Evolutionary conservation across 2,113 vertebrate genomes (phyloP).

Genomic region (Elachura formosa): DNA sequence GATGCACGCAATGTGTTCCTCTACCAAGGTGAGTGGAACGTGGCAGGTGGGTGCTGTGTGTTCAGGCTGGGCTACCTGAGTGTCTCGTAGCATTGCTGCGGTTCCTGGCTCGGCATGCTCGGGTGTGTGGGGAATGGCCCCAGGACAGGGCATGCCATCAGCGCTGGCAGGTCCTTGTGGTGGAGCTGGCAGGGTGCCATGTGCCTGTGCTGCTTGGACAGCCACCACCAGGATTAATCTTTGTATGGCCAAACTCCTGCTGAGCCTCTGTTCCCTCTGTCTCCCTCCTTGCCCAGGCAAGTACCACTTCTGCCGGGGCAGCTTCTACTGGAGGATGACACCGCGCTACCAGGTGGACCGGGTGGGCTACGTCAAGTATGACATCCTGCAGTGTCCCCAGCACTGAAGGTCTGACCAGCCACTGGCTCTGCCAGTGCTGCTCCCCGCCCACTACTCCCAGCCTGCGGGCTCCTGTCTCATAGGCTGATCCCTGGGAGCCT

Average conservation of each 20-base stretch:
- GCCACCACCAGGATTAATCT: fast-evolving
- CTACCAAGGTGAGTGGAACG: too few species aligned
- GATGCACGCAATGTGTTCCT: too few species aligned
- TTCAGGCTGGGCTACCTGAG: fast-evolving
- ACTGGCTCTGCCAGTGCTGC: fast-evolving
- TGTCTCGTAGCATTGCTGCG: fast-evolving
- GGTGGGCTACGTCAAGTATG: slow-evolving; percentile 46
- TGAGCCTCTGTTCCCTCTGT: neutral
- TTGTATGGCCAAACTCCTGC: fast-evolving
- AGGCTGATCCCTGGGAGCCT: neutral
- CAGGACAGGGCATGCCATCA: fast-evolving
- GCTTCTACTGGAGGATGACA: slow-evolving; percentile 60
- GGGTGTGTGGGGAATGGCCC: neutral
- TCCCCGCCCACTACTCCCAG: neutral
- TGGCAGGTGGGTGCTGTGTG: too few species aligned
- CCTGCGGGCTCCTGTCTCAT: neutral
- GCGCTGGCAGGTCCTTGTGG: fast-evolving
- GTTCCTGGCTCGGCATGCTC: fast-evolving
- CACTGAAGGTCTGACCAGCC: neutral
- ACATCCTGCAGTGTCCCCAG: slow-evolving; percentile 59
- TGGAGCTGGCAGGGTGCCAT: neutral
- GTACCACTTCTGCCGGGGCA: slow-evolving; percentile 48
- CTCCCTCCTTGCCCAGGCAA: neutral
- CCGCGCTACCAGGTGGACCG: slow-evolving; percentile 32
- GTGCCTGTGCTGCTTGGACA: neutral